phyloP scores from a whole-genome alignment of 1,140 invertebrate species.

The Magallana angulata region DNA sequence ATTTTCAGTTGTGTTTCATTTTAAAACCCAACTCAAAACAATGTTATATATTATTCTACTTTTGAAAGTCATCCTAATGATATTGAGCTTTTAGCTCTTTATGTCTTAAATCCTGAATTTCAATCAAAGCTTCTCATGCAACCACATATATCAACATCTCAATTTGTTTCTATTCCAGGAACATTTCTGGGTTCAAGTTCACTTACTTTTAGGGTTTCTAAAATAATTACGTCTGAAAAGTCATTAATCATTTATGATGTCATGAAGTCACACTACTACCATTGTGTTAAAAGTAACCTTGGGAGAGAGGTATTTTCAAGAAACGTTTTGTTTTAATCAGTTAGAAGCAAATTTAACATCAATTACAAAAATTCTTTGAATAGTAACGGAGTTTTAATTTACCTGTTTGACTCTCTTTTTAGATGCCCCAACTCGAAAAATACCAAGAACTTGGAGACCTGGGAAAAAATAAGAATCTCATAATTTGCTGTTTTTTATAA shows the following conservation, averaged over 20 bases:
- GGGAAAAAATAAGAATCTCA: slow-evolving; percentile 46
- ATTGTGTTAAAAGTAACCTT: not conserved
- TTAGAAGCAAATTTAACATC: not conserved
- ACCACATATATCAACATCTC: no score
- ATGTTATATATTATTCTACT: no score
- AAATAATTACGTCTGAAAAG: not conserved
- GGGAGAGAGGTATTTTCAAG: not conserved
- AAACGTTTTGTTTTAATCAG: not conserved
- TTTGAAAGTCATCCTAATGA: no score
- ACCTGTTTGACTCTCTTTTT: slow-evolving; percentile 95
- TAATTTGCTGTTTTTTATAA: slow-evolving; percentile 19
- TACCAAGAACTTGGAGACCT: slow-evolving; percentile 88
- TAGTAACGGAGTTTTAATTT: slow-evolving; percentile 51
- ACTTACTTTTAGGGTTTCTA: not conserved
- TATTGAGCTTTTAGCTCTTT: no score
- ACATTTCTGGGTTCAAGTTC: not conserved
- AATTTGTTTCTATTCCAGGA: not conserved
- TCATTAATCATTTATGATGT: not conserved
- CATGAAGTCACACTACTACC: not conserved
- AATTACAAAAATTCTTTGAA: not conserved
- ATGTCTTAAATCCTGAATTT: no score
- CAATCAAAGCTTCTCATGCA: no score
- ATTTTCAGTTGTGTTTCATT: not conserved
- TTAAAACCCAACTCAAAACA: no score
- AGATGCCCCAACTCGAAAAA: slow-evolving; percentile 93